These are phyloP conservation scores for Oncorhynchus tshawytscha DNA, from an alignment of 2,113 vertebrate species.

Conservation along the genomic window DNA sequence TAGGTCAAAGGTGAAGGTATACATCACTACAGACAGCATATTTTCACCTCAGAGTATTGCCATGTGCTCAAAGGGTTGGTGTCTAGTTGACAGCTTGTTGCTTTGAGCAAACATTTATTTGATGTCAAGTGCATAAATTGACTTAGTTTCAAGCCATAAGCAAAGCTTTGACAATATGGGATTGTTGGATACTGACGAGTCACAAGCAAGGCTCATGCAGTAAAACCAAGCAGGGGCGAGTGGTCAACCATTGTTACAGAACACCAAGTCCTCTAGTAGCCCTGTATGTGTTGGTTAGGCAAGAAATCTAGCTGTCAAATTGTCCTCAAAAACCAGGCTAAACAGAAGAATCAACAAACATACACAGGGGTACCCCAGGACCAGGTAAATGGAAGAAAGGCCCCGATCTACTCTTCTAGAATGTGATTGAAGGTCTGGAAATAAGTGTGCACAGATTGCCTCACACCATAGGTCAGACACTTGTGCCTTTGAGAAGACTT, in stretches of 20 bases:
- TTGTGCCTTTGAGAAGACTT: conserved; percentile 9
- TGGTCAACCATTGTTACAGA: not conserved
- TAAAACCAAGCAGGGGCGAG: conserved; percentile 7
- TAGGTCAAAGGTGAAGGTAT: not conserved
- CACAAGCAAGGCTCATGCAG: conserved; percentile 3
- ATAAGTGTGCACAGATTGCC: conserved; percentile 9
- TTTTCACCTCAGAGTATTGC: conserved; percentile 1
- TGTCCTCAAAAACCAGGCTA: not conserved
- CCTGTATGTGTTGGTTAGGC: not conserved
- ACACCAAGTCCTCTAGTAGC: not conserved
- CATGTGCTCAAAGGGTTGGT: not conserved
- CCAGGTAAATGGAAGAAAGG: no score
- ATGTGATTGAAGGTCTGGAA: not conserved
- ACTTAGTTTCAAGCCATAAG: not conserved
- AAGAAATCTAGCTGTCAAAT: not conserved
- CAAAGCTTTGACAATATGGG: not conserved
- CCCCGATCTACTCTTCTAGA: not conserved
- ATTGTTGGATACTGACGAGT: not conserved
- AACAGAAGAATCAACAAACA: not conserved
- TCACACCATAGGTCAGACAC: not conserved
- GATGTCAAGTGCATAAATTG: not conserved
- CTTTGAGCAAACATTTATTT: not conserved
- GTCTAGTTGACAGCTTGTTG: not conserved
- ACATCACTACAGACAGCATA: not conserved
- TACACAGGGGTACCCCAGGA: not conserved